These are phyloP conservation scores for Hedya salicella DNA, from an alignment of 2,888 invertebrate species.

Conservation along the genomic window DNA sequence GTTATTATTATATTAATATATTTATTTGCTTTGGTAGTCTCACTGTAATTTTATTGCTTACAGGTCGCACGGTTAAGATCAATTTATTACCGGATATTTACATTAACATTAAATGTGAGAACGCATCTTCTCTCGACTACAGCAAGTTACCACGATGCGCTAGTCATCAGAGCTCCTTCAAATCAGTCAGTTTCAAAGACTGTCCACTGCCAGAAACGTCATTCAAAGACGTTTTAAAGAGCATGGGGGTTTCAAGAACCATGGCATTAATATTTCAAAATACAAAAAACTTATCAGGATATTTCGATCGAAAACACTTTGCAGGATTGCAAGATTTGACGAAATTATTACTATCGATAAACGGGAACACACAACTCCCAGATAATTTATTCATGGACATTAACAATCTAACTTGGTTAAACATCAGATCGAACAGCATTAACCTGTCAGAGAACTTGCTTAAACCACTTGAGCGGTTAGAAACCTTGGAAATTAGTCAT, in stretches of 20 bases:
- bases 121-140: conserved; percentile 71
- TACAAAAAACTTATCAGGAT: conserved; percentile 81
- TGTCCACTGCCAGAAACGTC: conserved; percentile 83
- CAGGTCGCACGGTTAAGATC: conserved; percentile 74
- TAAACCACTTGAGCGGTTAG: conserved; percentile 82
- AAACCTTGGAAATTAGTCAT: conserved; percentile 87
- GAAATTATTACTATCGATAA: conserved; percentile 85
- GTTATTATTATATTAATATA: too few relatives aligned
- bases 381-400: conserved; percentile 86
- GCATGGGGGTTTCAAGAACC: conserved; percentile 77
- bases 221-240: conserved; percentile 76
- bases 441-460: conserved; percentile 85
- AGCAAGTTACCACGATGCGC: conserved; percentile 78
- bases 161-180: conserved; percentile 69
- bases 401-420: conserved; percentile 86
- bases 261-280: conserved; percentile 84
- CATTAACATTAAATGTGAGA: conserved; percentile 76
- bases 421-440: conserved; percentile 86
- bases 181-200: conserved; percentile 80
- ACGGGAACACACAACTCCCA: conserved; percentile 86
- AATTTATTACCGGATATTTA: conserved; percentile 75
- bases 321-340: conserved; percentile 82
- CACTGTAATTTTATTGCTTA: conserved; percentile 57
- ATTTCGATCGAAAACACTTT: conserved; percentile 85
- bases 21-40: too few relatives aligned